Evolutionary conservation across 1,140 invertebrate species (phyloP).

Genomic region (Papilio polyxenes): DNA sequence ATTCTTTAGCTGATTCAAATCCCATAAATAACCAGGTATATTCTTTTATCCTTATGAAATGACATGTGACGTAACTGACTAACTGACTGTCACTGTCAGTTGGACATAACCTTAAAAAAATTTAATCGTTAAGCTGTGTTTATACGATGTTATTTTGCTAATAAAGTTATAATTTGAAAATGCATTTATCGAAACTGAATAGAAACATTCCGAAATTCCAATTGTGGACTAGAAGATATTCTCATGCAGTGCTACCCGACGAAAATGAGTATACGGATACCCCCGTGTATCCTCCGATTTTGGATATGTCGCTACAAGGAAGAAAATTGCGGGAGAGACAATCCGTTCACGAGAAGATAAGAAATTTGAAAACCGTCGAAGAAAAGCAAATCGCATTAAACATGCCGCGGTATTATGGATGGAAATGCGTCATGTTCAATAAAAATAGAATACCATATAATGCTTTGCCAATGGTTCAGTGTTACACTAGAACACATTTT

Average conservation of each 20-base stretch:
- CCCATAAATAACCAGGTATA: neutral
- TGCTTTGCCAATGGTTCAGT: constrained; percentile 84
- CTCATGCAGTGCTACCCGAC: constrained; percentile 54
- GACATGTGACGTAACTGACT: neutral
- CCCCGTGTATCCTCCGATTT: constrained; percentile 84
- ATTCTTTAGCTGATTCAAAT: neutral
- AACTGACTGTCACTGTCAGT: neutral
- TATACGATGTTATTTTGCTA: constrained; percentile 23
- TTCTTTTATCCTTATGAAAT: neutral
- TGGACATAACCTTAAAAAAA: neutral
- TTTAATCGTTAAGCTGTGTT: neutral
- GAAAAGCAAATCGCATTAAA: constrained; percentile 91
- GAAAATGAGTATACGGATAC: constrained; percentile 73
- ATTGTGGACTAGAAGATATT: constrained; percentile 47
- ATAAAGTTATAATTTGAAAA: constrained; percentile 43
- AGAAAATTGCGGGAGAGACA: constrained; percentile 70
- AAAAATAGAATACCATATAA: constrained; percentile 85
- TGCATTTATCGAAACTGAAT: constrained; percentile 59
- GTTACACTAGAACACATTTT: constrained; percentile 87
- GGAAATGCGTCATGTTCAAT: constrained; percentile 82
- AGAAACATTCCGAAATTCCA: constrained; percentile 63
- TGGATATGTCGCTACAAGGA: constrained; percentile 78
- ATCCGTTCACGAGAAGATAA: constrained; percentile 82
- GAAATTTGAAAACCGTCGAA: constrained; percentile 86
- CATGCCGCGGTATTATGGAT: constrained; percentile 90